Evolutionary conservation across 2,888 invertebrate genomes (phyloP).

Genomic region (Drosophila glabriapex): DNA sequence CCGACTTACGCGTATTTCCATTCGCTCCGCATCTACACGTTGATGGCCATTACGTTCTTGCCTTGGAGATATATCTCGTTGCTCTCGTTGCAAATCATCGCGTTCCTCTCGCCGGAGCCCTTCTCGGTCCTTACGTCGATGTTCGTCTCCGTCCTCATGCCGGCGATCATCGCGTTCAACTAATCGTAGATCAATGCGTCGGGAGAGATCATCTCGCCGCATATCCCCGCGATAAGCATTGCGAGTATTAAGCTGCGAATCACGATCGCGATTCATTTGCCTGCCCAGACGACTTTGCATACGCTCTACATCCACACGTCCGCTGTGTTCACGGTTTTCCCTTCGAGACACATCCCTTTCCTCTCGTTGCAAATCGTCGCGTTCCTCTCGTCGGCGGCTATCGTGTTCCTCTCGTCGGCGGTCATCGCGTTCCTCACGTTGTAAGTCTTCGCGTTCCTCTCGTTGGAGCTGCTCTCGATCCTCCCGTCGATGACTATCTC

Average conservation of each 20-base stretch:
- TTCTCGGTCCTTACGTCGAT: neutral
- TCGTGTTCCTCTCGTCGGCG: slow-evolving; percentile 4
- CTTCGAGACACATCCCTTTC: neutral
- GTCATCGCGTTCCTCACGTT: neutral
- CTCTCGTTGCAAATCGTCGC: neutral
- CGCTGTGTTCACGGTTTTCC: neutral
- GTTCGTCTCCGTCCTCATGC: slow-evolving; percentile 6
- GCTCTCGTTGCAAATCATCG: neutral
- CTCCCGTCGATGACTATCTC: neutral
- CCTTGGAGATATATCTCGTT: slow-evolving; percentile 8
- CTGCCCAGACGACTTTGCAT: slow-evolving; percentile 1
- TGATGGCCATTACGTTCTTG: slow-evolving; percentile 5
- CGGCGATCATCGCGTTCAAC: slow-evolving; percentile 1
- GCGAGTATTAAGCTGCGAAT: neutral
- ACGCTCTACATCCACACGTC: neutral
- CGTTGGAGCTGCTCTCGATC: slow-evolving; percentile 6
- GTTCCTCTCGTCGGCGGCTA: neutral
- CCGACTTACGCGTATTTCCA: neutral
- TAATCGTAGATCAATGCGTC: neutral
- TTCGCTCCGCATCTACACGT: neutral
- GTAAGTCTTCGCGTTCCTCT: neutral
- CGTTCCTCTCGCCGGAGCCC: neutral
- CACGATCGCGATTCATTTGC: slow-evolving; percentile 3
- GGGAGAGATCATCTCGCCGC: neutral
- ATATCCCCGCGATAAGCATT: neutral